Percentiles rank a stretch among this genome's conserved stretches.
Evolutionary conservation across 2,888 invertebrate genomes (phyloP).

Genomic region (Cephus spinipes): DNA sequence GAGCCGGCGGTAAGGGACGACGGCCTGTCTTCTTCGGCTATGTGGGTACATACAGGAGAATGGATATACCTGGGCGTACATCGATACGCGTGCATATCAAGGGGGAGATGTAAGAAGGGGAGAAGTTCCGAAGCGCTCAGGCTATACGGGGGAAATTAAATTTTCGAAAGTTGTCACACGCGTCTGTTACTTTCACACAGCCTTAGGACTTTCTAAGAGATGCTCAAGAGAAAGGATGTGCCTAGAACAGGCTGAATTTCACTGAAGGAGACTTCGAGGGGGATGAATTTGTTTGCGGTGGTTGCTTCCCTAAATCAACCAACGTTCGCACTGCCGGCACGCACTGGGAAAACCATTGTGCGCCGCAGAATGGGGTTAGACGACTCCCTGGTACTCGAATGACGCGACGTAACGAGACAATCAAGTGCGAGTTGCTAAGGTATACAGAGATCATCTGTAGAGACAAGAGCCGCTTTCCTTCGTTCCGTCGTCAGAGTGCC

Average conservation of each 20-base stretch:
- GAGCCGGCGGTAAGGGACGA: neutral
- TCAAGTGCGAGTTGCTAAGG: neutral
- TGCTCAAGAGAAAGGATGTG: neutral
- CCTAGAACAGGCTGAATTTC: neutral
- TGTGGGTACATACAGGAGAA: neutral
- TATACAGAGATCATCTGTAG: neutral
- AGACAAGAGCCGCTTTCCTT: neutral
- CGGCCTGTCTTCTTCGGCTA: neutral
- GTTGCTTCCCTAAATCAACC: neutral
- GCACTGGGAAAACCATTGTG: neutral
- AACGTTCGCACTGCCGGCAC: neutral
- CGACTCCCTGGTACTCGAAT: neutral
- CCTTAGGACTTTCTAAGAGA: neutral
- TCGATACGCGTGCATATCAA: neutral
- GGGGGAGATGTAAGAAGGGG: constrained; percentile 8
- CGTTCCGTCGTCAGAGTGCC: neutral
- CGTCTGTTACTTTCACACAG: neutral
- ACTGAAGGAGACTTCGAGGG: neutral
- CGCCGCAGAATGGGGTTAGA: neutral
- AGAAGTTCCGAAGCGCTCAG: constrained; percentile 43
- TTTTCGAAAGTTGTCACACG: constrained; percentile 26
- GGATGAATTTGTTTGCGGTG: neutral
- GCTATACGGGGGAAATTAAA: constrained; percentile 43
- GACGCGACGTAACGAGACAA: neutral
- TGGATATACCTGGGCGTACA: neutral